Conservation (phyloP, 2,888 invertebrate species). For the Ectropis crepuscularia region DNA sequence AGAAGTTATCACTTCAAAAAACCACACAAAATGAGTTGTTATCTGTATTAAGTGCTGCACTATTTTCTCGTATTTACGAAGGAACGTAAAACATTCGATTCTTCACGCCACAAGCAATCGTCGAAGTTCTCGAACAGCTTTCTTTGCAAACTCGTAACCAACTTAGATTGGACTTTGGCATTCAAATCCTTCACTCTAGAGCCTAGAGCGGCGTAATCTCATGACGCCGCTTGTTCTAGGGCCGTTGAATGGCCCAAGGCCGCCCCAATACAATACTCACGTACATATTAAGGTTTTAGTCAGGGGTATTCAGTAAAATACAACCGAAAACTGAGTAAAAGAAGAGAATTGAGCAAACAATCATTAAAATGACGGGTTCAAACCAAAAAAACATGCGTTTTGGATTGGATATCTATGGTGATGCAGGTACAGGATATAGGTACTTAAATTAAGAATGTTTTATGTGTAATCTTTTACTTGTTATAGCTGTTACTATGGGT, state of each 20-base stretch:
- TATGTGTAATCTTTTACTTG: no score
- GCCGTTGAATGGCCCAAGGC: conserved; percentile 45
- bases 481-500: no score
- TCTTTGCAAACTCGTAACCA: conserved; percentile 26
- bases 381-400: not conserved
- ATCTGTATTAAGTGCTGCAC: no score
- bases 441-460: no score
- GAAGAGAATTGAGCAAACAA: no score
- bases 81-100: conserved; percentile 3
- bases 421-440: no score
- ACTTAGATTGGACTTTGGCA: conserved; percentile 34
- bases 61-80: no score
- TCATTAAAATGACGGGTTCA: not conserved
- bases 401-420: no score
- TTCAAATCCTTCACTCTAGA: conserved; percentile 42
- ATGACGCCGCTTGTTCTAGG: conserved; percentile 44
- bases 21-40: no score
- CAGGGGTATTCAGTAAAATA: not conserved
- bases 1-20: no score
- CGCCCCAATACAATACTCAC: conserved; percentile 42
- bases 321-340: no score
- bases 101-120: conserved; percentile 18
- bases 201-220: conserved; percentile 43
- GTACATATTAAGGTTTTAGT: not conserved
- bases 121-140: conserved; percentile 20